Conservation (phyloP, 2,797 vertebrate species). For the Clarias pachynema region DNA sequence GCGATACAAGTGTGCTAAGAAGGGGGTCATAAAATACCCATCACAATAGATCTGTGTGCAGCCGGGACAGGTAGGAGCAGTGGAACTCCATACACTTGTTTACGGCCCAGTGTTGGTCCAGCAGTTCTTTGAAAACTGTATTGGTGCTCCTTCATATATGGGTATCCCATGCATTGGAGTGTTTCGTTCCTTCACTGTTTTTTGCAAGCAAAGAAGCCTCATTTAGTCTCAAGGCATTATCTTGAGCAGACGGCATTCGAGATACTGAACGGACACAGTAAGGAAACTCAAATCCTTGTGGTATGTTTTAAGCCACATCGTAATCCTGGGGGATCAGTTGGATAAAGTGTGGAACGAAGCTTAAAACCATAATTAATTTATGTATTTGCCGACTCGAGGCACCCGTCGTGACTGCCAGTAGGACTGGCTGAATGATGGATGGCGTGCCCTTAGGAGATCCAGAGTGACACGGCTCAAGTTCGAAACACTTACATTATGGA, state of each 20-base stretch:
- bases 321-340: slow-evolving; percentile 81
- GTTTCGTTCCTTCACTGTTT: neutral
- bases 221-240: slow-evolving; percentile 29
- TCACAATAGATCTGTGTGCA: slow-evolving; percentile 35
- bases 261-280: slow-evolving; percentile 55
- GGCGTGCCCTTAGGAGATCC: slow-evolving; percentile 54
- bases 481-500: slow-evolving; percentile 54
- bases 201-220: neutral
- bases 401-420: slow-evolving; percentile 73
- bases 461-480: slow-evolving; percentile 52
- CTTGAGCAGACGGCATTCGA: slow-evolving; percentile 47
- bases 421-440: slow-evolving; percentile 75
- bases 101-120: slow-evolving; percentile 9
- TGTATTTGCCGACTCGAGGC: slow-evolving; percentile 81
- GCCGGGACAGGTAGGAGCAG: slow-evolving; percentile 50
- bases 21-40: slow-evolving; percentile 62
- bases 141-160: slow-evolving; percentile 7
- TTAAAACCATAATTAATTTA: slow-evolving; percentile 86
- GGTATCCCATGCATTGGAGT: neutral
- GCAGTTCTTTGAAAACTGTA: slow-evolving; percentile 12
- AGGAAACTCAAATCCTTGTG: slow-evolving; percentile 59
- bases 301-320: slow-evolving; percentile 73
- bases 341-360: slow-evolving; percentile 80
- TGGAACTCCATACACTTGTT: slow-evolving; percentile 44
- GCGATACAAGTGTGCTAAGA: slow-evolving; percentile 65